These are phyloP conservation scores for Oncopodura yosiiana DNA, from an alignment of 1,140 invertebrate genomes.

Conservation along the genomic window DNA sequence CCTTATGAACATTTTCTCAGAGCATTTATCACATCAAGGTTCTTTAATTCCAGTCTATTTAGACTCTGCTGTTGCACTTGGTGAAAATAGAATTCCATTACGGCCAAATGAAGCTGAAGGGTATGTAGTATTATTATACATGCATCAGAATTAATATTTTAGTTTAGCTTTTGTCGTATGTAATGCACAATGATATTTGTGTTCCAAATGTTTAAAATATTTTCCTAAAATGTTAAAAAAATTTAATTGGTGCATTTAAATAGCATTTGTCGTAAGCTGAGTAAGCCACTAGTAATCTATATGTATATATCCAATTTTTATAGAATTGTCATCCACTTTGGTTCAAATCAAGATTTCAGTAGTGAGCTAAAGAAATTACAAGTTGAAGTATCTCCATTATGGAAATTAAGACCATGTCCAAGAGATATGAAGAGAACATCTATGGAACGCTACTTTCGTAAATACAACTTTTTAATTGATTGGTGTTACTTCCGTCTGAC, in stretches of 20 bases:
- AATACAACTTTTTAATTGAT: slow-evolving; percentile 64
- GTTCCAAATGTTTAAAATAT: not conserved
- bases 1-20: slow-evolving; percentile 59
- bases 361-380: slow-evolving; percentile 59
- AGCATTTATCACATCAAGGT: slow-evolving; percentile 39
- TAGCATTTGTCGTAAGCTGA: no score
- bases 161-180: no score
- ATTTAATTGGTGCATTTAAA: not conserved
- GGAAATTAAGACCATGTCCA: slow-evolving; percentile 61
- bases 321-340: slow-evolving; percentile 69
- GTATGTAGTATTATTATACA: no score
- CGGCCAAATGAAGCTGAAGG: slow-evolving; percentile 75
- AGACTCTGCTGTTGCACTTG: slow-evolving; percentile 68
- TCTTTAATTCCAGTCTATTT: slow-evolving; percentile 64
- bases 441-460: slow-evolving; percentile 69
- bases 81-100: slow-evolving; percentile 61
- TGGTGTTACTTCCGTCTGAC: slow-evolving; percentile 82
- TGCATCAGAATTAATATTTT: no score
- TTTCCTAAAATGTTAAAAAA: not conserved
- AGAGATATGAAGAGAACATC: slow-evolving; percentile 71
- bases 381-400: slow-evolving; percentile 68
- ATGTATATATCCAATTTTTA: no score
- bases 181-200: no score
- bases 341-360: slow-evolving; percentile 64
- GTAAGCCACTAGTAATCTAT: not conserved